A percentile compares a stretch with the other conserved stretches of the same genome.
Conservation (phyloP, 2,888 invertebrate species). For the Cremastinae sp. region DNA sequence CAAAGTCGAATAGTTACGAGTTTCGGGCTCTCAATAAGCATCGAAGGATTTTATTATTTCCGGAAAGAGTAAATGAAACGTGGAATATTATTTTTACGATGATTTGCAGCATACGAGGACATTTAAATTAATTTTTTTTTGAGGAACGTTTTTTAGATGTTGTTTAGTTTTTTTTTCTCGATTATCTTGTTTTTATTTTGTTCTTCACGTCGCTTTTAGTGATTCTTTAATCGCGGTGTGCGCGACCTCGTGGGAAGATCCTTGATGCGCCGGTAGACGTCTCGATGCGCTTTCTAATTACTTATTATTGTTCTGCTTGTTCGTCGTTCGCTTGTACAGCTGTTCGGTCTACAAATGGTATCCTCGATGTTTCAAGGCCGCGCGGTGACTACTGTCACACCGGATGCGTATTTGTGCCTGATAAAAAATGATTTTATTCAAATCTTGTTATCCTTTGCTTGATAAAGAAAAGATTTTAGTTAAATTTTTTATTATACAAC, state of each 20-base stretch:
- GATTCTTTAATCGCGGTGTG: constrained; percentile 38
- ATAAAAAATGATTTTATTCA: background rate
- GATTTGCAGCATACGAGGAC: too few species aligned
- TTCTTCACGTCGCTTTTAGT: constrained; percentile 4
- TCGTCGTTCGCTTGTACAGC: background rate
- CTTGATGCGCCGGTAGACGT: constrained; percentile 52
- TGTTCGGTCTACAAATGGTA: constrained; percentile 58
- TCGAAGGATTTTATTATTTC: too few species aligned
- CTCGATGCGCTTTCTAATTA: constrained; percentile 62
- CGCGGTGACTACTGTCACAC: background rate
- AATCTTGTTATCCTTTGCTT: too few species aligned
- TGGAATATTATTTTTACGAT: too few species aligned
- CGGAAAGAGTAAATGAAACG: too few species aligned
- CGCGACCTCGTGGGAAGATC: constrained; percentile 48
- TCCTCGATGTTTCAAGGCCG: constrained; percentile 60
- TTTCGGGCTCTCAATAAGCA: too few species aligned
- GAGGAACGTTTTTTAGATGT: too few species aligned
- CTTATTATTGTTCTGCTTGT: constrained; percentile 2
- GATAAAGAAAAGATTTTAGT: too few species aligned
- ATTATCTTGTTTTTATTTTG: constrained; percentile 19
- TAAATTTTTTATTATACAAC: too few species aligned
- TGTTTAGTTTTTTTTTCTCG: background rate
- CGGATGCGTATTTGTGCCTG: background rate
- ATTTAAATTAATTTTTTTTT: too few species aligned
- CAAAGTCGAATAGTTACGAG: too few species aligned